Evolutionary conservation across 2,888 invertebrate genomes (phyloP).

Genomic region (Hydropsyche betteni): DNA sequence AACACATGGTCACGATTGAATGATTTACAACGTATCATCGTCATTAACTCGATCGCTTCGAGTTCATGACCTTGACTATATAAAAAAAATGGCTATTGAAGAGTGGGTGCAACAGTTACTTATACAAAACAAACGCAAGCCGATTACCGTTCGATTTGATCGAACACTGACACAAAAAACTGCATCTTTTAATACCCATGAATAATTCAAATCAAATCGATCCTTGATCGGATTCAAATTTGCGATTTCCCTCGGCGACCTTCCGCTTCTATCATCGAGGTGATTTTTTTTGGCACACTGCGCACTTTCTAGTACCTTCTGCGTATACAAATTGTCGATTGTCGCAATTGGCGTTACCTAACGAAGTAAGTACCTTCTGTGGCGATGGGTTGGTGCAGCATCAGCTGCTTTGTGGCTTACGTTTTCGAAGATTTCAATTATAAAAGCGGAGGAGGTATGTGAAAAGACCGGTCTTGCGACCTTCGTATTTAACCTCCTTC

Average conservation of each 20-base stretch:
- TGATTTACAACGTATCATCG: slow-evolving; percentile 22
- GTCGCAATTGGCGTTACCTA: background rate
- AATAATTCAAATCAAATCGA: no score
- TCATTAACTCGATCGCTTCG: slow-evolving; percentile 14
- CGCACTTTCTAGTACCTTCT: background rate
- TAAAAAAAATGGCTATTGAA: no score
- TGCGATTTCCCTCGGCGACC: slow-evolving; percentile 12
- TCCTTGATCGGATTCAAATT: no score
- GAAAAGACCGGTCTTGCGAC: slow-evolving; percentile 15
- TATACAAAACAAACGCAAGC: no score
- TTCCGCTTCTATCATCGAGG: background rate
- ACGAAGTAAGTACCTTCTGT: background rate
- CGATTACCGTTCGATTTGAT: no score
- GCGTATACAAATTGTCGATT: background rate
- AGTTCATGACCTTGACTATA: slow-evolving; percentile 15
- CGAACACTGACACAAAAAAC: no score
- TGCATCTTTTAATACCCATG: no score
- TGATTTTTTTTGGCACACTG: slow-evolving; percentile 10
- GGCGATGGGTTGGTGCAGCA: background rate
- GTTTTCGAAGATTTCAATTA: background rate
- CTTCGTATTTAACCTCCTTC: slow-evolving; percentile 11
- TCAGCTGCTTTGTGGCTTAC: slow-evolving; percentile 2
- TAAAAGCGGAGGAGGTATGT: background rate
- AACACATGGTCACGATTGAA: slow-evolving; percentile 20
- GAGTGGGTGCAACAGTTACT: no score